A percentile compares a stretch with the other conserved stretches of the same genome.
Conservation (phyloP, 2,797 vertebrate species). For the Florisuga fusca region DNA sequence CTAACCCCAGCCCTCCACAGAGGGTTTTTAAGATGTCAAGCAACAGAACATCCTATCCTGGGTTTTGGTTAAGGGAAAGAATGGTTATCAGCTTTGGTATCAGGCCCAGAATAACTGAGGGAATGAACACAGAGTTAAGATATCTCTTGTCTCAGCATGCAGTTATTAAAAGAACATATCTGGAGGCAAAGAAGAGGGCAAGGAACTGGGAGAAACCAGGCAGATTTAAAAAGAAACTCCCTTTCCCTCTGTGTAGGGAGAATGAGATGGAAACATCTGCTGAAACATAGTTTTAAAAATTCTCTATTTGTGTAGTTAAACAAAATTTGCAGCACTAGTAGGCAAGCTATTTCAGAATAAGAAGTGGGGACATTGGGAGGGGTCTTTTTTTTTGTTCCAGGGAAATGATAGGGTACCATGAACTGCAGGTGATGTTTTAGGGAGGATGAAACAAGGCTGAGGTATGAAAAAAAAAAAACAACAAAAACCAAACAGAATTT, state of each 20-base stretch:
- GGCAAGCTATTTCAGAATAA: background rate
- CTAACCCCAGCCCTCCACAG: background rate
- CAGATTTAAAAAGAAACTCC: background rate
- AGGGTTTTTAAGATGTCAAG: background rate
- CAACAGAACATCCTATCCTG: background rate
- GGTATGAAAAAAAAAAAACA: background rate
- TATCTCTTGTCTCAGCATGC: background rate
- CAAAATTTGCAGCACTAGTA: background rate
- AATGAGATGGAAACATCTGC: background rate
- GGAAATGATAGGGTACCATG: background rate
- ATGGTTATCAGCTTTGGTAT: constrained; percentile 10
- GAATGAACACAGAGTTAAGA: background rate
- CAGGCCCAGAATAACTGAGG: background rate
- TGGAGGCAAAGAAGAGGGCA: constrained; percentile 22
- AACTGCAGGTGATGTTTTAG: background rate
- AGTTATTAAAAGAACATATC: constrained; percentile 31
- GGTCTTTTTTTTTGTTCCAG: background rate
- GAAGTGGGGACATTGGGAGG: background rate
- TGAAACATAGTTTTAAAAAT: background rate
- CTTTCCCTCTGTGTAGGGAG: background rate
- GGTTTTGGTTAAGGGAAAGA: background rate
- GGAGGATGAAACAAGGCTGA: background rate
- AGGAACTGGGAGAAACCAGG: background rate
- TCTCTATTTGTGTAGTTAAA: background rate
- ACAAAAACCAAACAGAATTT: background rate